phyloP scores from a whole-genome alignment of 2,888 invertebrate species.

The Lissocephala sabroskyi region DNA sequence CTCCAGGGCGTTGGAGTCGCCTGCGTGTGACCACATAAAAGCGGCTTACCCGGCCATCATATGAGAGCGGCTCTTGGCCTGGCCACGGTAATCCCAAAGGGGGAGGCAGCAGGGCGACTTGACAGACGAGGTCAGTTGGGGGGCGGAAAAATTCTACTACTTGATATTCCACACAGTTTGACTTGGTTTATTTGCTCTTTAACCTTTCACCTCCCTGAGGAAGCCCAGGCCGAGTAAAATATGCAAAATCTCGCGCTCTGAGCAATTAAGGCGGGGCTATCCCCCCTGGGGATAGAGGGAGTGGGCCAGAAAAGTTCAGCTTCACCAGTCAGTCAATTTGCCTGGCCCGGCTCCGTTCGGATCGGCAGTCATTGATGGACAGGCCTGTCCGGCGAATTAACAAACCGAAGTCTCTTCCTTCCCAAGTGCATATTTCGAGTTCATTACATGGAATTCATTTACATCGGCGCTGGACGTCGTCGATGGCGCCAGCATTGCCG shows the following conservation, averaged over 20 bases:
- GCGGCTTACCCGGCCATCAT: constrained; percentile 25
- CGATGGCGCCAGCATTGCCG: no score
- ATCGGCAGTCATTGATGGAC: background rate
- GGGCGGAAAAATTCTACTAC: no score
- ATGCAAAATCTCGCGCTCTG: no score
- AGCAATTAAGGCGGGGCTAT: no score
- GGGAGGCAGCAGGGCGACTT: constrained; percentile 12
- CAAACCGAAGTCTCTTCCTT: constrained; percentile 26
- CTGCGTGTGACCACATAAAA: constrained; percentile 21
- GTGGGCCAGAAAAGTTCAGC: no score
- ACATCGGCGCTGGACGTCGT: constrained; percentile 46
- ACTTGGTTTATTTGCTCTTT: no score
- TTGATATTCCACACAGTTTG: no score
- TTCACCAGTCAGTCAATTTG: background rate
- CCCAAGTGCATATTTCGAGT: constrained; percentile 7
- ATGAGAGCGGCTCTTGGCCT: constrained; percentile 1
- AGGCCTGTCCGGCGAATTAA: background rate
- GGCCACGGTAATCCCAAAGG: constrained; percentile 2
- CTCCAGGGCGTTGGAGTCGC: background rate
- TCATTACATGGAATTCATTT: constrained; percentile 49
- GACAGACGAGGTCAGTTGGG: no score
- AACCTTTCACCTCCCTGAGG: no score
- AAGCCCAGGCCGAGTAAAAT: no score
- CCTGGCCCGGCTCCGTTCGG: constrained; percentile 4
- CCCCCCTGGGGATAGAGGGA: no score